Evolutionary conservation across 2,888 invertebrate genomes (phyloP), one percentile per base, ranked within the genome.

Genomic region (Metacarcinus magister): DNA sequence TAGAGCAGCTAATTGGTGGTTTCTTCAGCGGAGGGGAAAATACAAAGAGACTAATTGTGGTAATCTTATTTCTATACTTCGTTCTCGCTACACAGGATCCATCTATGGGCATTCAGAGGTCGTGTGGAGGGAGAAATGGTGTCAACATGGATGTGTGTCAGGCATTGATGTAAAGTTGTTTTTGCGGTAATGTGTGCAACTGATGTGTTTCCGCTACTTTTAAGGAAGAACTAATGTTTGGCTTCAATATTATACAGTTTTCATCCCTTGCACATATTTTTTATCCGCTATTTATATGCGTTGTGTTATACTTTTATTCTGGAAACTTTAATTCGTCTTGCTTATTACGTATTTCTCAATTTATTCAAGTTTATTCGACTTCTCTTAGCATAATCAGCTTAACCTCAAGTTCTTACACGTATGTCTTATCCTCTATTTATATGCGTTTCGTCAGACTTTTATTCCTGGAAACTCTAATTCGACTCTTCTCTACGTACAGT

Each of bases 41-140:
- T 32, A 87, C 87, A 87, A 87, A 87, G 87, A 32, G 87, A 87
- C 87, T 87, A 87, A 87, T 87, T 87, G 87, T 32, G 87, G 87
- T 87, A 87, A 87, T 87, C 87, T 87, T 87, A 39, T 87, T 87
- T 87, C 87, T 87, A 87, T 87, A 87, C 87, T 39, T 87, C 87
- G 39, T 87, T 39, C 39, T 16, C 39, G 39, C 32, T 10, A 32
- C 87, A 28, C 39, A 87, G 39, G 39, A 39, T 87, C 87, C 32
- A 28, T 87, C 39, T 16, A 39, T 39, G 87, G 39, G 16, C 87
- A 87, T 87, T 87, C 39, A 87, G 87, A 32, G 39, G 16, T 1
- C 13, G 19, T 32, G 87, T 13, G 1, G n/a, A 87, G 2, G 39
- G 39, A 39, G 0, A 32, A 8, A 3, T 2, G 13, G 82, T 10